Conservation (phyloP, 1,140 invertebrate genomes). For the Polyergus mexicanus region DNA sequence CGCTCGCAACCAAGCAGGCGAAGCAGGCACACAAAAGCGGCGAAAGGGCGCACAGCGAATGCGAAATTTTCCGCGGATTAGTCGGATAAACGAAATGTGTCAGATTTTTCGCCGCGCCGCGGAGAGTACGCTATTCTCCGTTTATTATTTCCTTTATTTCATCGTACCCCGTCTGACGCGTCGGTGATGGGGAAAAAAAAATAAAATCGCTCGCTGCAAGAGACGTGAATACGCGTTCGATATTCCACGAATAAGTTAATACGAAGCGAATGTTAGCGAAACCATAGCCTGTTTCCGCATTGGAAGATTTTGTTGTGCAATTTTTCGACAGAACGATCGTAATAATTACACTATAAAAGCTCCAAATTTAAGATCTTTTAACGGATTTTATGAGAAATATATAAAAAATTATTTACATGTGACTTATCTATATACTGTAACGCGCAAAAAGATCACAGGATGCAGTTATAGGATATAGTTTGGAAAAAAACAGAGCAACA, state of each 20-base stretch:
- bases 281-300: not conserved
- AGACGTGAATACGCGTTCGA: conserved; percentile 18
- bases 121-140: conserved; percentile 31
- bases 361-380: no score
- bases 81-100: conserved; percentile 63
- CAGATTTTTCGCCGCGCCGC: conserved; percentile 61
- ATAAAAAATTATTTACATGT: conserved; percentile 40
- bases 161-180: conserved; percentile 38
- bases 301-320: not conserved
- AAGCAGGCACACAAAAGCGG: conserved; percentile 35
- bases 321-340: not conserved
- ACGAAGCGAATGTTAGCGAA: not conserved
- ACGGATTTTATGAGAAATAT: conserved; percentile 4
- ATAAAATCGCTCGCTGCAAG: not conserved
- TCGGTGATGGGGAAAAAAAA: not conserved
- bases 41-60: conserved; percentile 36
- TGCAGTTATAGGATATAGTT: conserved; percentile 36
- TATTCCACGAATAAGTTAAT: conserved; percentile 38
- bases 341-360: conserved; percentile 32
- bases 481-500: conserved; percentile 35
- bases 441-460: conserved; percentile 15
- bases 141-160: conserved; percentile 63
- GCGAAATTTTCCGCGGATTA: conserved; percentile 64
- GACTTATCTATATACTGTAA: not conserved
- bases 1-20: conserved; percentile 5